A percentile compares a stretch with the other conserved stretches of the same genome.
phyloP scores from a whole-genome alignment of 1,140 invertebrate species.

The Hycleus cichorii region DNA sequence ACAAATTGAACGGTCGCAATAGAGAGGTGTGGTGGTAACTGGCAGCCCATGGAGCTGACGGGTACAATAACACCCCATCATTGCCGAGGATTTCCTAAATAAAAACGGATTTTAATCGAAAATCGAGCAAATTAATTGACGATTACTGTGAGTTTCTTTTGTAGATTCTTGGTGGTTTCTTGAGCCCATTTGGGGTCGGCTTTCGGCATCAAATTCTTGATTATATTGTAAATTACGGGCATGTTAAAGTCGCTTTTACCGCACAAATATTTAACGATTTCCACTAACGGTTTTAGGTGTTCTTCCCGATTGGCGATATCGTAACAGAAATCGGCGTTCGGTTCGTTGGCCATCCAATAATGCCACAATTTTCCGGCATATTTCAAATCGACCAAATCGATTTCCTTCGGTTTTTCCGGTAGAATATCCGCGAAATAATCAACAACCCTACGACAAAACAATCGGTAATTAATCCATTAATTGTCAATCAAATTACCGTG shows the following conservation, averaged over 20 bases:
- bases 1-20: conserved; percentile 78
- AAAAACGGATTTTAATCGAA: background rate
- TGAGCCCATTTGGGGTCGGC: conserved; percentile 57
- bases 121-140: background rate
- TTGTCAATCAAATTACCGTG: conserved; percentile 3
- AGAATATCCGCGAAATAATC: conserved; percentile 25
- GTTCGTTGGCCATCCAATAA: conserved; percentile 66
- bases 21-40: conserved; percentile 78
- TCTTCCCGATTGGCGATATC: conserved; percentile 56
- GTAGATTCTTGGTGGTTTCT: conserved; percentile 50
- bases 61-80: conserved; percentile 80
- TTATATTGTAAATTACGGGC: conserved; percentile 58
- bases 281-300: conserved; percentile 43
- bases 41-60: conserved; percentile 73
- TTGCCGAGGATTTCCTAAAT: conserved; percentile 60
- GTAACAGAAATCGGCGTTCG: conserved; percentile 49
- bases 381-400: conserved; percentile 51
- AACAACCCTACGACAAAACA: conserved; percentile 6
- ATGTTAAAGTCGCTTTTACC: conserved; percentile 55
- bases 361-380: conserved; percentile 62
- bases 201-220: conserved; percentile 56
- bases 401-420: conserved; percentile 33
- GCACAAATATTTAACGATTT: conserved; percentile 50
- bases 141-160: conserved; percentile 52
- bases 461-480: too few relatives aligned